Evolutionary conservation across 2,888 invertebrate genomes (phyloP).

Genomic region (Dynastes tityus): DNA sequence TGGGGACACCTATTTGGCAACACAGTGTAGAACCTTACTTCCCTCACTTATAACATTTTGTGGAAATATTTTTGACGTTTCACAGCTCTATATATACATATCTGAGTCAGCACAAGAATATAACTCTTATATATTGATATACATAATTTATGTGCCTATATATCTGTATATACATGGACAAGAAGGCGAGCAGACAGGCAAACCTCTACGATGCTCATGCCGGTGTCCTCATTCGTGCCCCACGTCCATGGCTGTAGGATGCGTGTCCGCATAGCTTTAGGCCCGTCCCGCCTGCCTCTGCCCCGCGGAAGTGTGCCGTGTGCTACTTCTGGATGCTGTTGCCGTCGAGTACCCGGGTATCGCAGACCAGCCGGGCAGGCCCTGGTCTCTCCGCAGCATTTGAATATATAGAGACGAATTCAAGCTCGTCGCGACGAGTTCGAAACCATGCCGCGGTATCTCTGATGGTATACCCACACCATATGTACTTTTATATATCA

Average conservation of each 20-base stretch:
- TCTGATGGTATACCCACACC: neutral
- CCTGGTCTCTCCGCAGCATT: no score
- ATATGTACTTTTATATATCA: neutral
- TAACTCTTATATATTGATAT: no score
- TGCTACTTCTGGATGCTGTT: conserved; percentile 63
- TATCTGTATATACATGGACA: neutral
- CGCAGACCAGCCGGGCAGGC: neutral
- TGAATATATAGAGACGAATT: neutral
- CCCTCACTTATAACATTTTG: no score
- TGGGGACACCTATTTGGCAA: no score
- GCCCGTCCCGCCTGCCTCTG: conserved; percentile 57
- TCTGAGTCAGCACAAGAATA: no score
- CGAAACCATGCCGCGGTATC: neutral
- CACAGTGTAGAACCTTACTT: no score
- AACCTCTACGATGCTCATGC: conserved; percentile 54
- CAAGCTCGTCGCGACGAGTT: neutral
- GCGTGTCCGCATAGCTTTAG: conserved; percentile 67
- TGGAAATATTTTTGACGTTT: no score
- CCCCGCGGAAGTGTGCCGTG: conserved; percentile 65
- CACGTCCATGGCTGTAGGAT: conserved; percentile 69
- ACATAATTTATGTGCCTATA: no score
- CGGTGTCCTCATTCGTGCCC: conserved; percentile 67
- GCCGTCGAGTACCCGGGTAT: conserved; percentile 31
- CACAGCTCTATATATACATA: no score
- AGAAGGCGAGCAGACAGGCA: conserved; percentile 24